These are phyloP conservation scores for Lycaon pictus DNA, from an alignment of 2,113 vertebrate genomes.

Conservation along the genomic window DNA sequence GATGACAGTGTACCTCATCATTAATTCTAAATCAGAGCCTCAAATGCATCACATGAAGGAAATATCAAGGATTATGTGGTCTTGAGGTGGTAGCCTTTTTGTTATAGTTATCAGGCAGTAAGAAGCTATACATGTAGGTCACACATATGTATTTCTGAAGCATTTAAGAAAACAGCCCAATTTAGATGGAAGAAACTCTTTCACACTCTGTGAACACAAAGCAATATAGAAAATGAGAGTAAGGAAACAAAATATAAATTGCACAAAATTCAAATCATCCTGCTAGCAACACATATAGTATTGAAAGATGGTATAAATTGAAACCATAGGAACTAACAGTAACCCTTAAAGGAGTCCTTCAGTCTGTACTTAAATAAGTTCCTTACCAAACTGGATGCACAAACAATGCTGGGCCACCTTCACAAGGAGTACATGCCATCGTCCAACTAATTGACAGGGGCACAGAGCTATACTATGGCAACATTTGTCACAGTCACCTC, in stretches of 20 bases:
- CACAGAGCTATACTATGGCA: background rate
- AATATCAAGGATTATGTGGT: background rate
- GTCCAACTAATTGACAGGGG: background rate
- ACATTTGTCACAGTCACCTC: background rate
- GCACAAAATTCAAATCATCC: background rate
- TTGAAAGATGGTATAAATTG: background rate
- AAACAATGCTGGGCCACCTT: background rate
- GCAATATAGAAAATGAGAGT: background rate
- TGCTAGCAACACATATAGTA: background rate
- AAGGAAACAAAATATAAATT: background rate
- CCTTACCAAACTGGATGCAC: background rate
- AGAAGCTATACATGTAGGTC: background rate
- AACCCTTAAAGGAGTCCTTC: conserved; percentile 37
- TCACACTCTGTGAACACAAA: background rate
- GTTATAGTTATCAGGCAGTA: background rate
- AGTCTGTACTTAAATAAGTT: background rate
- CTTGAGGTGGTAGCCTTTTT: background rate
- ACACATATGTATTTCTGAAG: background rate
- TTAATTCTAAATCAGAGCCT: conserved; percentile 14
- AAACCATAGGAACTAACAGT: background rate
- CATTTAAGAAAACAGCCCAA: background rate
- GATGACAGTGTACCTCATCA: background rate
- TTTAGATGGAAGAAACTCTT: background rate
- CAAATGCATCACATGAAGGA: background rate
- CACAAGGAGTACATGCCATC: background rate